Evolutionary conservation across 2,797 vertebrate species (phyloP).

Genomic region (Acipenser ruthenus): DNA sequence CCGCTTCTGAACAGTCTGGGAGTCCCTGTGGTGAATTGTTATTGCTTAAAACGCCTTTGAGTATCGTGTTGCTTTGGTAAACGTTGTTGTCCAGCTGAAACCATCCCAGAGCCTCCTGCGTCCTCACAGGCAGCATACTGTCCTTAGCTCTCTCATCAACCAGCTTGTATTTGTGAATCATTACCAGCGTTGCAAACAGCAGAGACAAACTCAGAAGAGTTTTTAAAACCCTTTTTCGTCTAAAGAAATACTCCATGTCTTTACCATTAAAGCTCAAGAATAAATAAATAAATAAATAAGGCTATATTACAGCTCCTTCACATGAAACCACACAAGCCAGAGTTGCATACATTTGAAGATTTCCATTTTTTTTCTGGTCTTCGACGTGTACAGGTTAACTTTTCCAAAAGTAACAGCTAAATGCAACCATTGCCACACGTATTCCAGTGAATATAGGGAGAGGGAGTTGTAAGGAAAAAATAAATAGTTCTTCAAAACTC

Average conservation of each 20-base stretch:
- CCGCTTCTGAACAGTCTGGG: conserved; percentile 15
- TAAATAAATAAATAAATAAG: too few relatives aligned
- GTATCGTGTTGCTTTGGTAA: conserved; percentile 24
- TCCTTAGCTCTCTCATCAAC: conserved; percentile 46
- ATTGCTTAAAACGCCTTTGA: conserved; percentile 14
- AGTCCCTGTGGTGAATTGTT: conserved; percentile 16
- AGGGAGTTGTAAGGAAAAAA: too few relatives aligned
- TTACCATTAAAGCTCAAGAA: background rate
- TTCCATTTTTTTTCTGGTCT: background rate
- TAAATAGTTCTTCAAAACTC: too few relatives aligned
- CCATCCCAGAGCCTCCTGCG: too few relatives aligned
- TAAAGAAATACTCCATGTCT: conserved; percentile 55
- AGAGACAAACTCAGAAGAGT: conserved; percentile 60
- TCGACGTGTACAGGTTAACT: background rate
- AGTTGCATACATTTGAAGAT: conserved; percentile 13
- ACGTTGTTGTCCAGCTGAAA: conserved; percentile 26
- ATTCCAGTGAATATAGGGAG: too few relatives aligned
- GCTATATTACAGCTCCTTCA: background rate
- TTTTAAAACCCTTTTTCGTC: conserved; percentile 58
- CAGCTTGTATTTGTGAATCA: conserved; percentile 61
- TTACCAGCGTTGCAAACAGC: conserved; percentile 58
- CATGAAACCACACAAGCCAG: background rate
- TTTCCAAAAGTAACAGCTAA: background rate
- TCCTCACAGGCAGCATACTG: conserved; percentile 11
- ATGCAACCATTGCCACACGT: background rate